These are phyloP conservation scores for Setophaga coronata DNA, from an alignment of 2,113 vertebrate species.

Conservation along the genomic window DNA sequence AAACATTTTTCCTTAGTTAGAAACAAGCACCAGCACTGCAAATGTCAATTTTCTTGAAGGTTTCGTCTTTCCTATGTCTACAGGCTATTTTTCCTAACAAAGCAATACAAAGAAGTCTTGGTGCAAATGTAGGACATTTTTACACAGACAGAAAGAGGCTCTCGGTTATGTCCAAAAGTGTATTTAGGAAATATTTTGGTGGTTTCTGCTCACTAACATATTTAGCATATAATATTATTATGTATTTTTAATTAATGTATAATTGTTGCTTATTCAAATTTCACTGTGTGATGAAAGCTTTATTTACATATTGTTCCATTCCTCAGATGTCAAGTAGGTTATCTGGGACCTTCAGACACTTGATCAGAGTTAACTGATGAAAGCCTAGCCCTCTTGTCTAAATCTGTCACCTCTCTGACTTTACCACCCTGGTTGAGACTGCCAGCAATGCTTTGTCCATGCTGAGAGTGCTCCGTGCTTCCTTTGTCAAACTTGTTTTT, in stretches of 20 bases:
- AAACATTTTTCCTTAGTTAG: not conserved
- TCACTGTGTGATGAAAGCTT: not conserved
- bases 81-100: not conserved
- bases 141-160: not conserved
- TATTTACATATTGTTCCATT: not conserved
- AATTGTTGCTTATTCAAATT: not conserved
- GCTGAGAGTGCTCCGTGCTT: not conserved
- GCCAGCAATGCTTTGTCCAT: not conserved
- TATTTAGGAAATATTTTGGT: not conserved
- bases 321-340: not conserved
- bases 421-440: slow-evolving; percentile 14
- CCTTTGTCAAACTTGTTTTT: slow-evolving; percentile 50
- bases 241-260: not conserved
- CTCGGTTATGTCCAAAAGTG: not conserved
- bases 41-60: not conserved
- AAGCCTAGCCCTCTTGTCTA: slow-evolving; percentile 13
- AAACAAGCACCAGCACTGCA: not conserved
- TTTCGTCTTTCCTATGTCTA: not conserved
- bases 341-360: slow-evolving; percentile 14
- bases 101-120: not conserved
- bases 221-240: not conserved
- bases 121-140: not conserved
- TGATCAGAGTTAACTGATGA: slow-evolving; percentile 37
- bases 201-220: not conserved
- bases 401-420: not conserved